Evolutionary conservation across 1,140 invertebrate genomes (phyloP), one percentile per base, ranked within the genome.

Genomic region (Macrosteles quadrilineatus): DNA sequence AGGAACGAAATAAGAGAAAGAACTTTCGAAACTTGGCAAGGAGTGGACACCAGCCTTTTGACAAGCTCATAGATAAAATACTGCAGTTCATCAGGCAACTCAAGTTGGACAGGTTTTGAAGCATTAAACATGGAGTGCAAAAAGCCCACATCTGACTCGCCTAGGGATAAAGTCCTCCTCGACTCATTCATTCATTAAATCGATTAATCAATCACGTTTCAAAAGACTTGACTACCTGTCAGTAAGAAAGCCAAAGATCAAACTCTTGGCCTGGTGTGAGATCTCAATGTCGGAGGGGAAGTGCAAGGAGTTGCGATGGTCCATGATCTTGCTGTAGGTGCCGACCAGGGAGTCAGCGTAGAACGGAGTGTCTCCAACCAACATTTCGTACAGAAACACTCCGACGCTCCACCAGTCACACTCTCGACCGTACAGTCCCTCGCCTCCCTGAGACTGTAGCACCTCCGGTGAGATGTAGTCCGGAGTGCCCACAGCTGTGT

Each of bases 341-440:
- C 95, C 96, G 36, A 98, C 94, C 68, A 99, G 86, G 62, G 96
- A 98, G 77, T 99, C 98, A 1, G 97, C 97, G 84, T 98, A 99
- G 83, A 99, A 99, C 2, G 98, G 98, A 2, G 97, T 97, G 80
- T 99, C 98, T n/a, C 97, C 96, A 70, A 98, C 91, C 6, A 99
- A 84, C 96, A 99, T 99, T 85, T 99, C 98, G 82, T 98, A 99
- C 0, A 99, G 85, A 81, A 99, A 97, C 63, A 99, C 97, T 45
- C 98, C 98, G 17, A 99, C 97, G 17, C 95, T 97, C 98, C 98
- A 99, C 95, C 96, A 99, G 83, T 99, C 98, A 82, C 98, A 98
- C 81, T 99, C 97, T 40, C 94, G 83, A 0, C 97, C 97, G 80
- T 96, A 96, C 31, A 93, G 90, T 57, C 96, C 95, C 78, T 97